A percentile compares a stretch with the other conserved stretches of the same genome.
Conservation (phyloP, 2,113 vertebrate species). For the Micronycteris hirsuta region DNA sequence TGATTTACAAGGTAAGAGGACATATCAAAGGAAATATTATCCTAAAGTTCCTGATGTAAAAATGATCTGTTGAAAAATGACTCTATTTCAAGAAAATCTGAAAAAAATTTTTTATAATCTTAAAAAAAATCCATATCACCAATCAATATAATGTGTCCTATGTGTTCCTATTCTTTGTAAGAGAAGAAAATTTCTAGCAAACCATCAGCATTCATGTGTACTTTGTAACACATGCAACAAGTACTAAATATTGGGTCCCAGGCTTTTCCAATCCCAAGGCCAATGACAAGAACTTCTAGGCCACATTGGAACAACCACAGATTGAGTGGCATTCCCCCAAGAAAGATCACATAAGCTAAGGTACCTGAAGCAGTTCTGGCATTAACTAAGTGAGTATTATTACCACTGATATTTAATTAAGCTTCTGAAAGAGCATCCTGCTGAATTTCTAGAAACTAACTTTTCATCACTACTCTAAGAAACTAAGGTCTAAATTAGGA, state of each 20-base stretch:
- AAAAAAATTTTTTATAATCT: not conserved
- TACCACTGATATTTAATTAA: slow-evolving; percentile 6
- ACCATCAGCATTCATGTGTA: not conserved
- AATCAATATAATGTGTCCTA: not conserved
- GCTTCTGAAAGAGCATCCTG: not conserved
- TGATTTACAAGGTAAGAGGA: not conserved
- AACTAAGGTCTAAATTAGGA: slow-evolving; percentile 4
- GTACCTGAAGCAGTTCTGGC: not conserved
- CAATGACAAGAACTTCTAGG: not conserved
- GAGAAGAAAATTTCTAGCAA: not conserved
- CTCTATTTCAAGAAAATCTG: not conserved
- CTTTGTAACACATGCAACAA: not conserved
- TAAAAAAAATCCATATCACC: not conserved
- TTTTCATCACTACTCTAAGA: not conserved
- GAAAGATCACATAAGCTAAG: not conserved
- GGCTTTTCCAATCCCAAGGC: not conserved
- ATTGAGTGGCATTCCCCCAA: not conserved
- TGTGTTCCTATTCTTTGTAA: not conserved
- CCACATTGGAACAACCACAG: not conserved
- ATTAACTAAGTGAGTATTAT: not conserved
- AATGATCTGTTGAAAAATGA: not conserved
- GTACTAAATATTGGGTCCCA: not conserved
- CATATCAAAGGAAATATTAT: not conserved
- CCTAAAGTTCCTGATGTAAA: not conserved
- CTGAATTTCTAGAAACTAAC: not conserved